Percentiles rank a stretch among this genome's conserved stretches.
Evolutionary conservation across 2,797 vertebrate species (phyloP).

Genomic region (Myioborus miniatus): DNA sequence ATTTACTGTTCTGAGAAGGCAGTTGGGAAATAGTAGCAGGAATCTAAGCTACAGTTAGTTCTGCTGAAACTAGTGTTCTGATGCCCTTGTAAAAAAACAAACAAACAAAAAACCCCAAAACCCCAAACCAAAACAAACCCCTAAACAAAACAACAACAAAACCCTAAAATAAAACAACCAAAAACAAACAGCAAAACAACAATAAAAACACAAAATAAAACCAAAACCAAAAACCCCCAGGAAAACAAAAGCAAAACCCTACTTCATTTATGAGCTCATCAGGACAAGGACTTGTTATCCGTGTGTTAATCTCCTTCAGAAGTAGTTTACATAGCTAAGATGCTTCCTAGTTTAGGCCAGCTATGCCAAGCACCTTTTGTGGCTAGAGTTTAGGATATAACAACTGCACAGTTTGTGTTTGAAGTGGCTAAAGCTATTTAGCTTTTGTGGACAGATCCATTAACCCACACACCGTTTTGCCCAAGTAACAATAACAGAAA

Average conservation of each 20-base stretch:
- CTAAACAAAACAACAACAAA: background rate
- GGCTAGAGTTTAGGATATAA: background rate
- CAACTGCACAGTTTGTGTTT: conserved; percentile 6
- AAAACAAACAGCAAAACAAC: background rate
- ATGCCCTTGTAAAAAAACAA: background rate
- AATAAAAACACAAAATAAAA: background rate
- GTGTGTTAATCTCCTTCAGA: background rate
- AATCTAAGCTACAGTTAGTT: background rate
- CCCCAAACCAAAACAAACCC: background rate
- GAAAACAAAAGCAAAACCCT: background rate
- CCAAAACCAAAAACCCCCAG: background rate
- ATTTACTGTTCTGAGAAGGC: background rate
- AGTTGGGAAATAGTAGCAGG: background rate
- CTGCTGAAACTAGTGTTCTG: background rate
- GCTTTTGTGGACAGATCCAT: background rate
- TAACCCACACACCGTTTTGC: background rate
- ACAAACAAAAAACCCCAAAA: background rate
- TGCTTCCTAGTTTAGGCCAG: background rate
- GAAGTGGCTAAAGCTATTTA: conserved; percentile 20
- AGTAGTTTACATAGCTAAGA: conserved; percentile 28
- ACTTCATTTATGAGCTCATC: background rate
- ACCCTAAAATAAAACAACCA: background rate
- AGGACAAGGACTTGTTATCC: background rate
- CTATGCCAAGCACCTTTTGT: background rate
- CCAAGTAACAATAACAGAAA: background rate